phyloP scores from a whole-genome alignment of 2,888 invertebrate species.

The Harmothoe impar region DNA sequence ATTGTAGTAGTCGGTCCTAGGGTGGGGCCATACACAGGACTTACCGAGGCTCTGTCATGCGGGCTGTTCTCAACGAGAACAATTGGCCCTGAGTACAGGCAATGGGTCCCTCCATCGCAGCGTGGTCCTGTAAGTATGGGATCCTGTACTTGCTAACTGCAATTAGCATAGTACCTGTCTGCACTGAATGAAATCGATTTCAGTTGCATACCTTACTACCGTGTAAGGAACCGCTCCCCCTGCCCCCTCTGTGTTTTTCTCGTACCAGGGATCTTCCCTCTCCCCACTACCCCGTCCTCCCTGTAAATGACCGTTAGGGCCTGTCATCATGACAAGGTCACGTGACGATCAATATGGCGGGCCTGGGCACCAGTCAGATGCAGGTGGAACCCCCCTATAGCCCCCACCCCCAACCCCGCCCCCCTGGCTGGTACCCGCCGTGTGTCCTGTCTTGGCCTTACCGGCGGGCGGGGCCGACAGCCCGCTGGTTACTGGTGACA shows the following conservation, averaged over 20 bases:
- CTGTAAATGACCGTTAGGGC: constrained; percentile 35
- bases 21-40: too few species aligned
- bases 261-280: neutral
- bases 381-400: neutral
- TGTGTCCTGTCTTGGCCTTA: constrained; percentile 16
- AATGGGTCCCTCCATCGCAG: too few species aligned
- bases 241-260: neutral
- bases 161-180: too few species aligned
- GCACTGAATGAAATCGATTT: too few species aligned
- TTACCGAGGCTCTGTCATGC: too few species aligned
- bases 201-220: too few species aligned
- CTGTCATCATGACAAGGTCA: constrained; percentile 53
- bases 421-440: neutral
- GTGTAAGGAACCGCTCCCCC: too few species aligned
- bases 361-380: constrained; percentile 9
- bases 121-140: too few species aligned
- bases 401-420: neutral
- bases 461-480: neutral
- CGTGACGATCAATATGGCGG: constrained; percentile 45
- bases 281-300: neutral
- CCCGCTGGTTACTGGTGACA: neutral
- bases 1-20: too few species aligned
- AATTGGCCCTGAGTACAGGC: too few species aligned
- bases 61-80: too few species aligned
- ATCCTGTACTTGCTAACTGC: too few species aligned